Conservation (phyloP, 2,113 vertebrate species). For the human region GRCh38 chrX:137853001-137853500, state of each 20-base stretch:
- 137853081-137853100: neutral
- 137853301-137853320: neutral
- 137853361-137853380: neutral
- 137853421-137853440: neutral
- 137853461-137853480: neutral
- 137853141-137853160: neutral
- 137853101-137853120: neutral
- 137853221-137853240: slow-evolving; percentile 15
- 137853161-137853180: slow-evolving; percentile 20
- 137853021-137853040: neutral
- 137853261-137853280: neutral
- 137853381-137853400: neutral
- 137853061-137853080: neutral
- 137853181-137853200: neutral
- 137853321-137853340: neutral
- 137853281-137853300: neutral
- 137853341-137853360: neutral
- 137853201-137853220: neutral
- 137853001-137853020: neutral
- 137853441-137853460: neutral
- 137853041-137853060: neutral
- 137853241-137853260: neutral
- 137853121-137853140: neutral
- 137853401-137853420: neutral
- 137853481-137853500: neutral